phyloP scores from a whole-genome alignment of 2,888 invertebrate genomes.

The Rhamphomyia laevipes region DNA sequence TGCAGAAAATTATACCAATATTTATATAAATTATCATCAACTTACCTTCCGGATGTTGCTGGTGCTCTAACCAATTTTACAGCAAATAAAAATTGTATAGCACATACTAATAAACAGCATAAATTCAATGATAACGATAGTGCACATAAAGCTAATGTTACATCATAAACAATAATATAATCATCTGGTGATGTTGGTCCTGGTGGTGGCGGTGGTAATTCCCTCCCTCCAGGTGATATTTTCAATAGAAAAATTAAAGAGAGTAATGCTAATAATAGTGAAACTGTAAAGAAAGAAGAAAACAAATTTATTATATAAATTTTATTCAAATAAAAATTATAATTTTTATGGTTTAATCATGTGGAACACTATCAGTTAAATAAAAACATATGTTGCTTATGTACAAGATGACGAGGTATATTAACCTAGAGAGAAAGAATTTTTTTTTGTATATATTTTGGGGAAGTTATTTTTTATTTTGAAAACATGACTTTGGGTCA shows the following conservation, averaged over 20 bases:
- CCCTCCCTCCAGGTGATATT: constrained; percentile 53
- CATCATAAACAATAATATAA: constrained; percentile 81
- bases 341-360: background rate
- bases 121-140: constrained; percentile 78
- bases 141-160: constrained; percentile 79
- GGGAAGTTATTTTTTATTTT: no score
- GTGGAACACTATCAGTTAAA: background rate
- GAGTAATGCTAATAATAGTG: constrained; percentile 68
- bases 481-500: no score
- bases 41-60: constrained; percentile 57
- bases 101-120: constrained; percentile 85
- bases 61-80: constrained; percentile 82
- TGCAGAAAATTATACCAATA: no score
- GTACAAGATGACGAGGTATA: no score
- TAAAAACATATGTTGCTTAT: no score
- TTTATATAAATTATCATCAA: no score
- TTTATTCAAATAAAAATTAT: background rate
- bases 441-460: no score
- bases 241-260: constrained; percentile 76
- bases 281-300: constrained; percentile 41
- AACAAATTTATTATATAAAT: background rate
- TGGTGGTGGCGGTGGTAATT: constrained; percentile 30
- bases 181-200: constrained; percentile 56
- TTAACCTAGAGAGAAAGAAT: no score
- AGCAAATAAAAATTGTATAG: constrained; percentile 87